These are phyloP conservation scores for Holcopasites calliopsidis DNA, from an alignment of 1,140 invertebrate species.

Conservation along the genomic window DNA sequence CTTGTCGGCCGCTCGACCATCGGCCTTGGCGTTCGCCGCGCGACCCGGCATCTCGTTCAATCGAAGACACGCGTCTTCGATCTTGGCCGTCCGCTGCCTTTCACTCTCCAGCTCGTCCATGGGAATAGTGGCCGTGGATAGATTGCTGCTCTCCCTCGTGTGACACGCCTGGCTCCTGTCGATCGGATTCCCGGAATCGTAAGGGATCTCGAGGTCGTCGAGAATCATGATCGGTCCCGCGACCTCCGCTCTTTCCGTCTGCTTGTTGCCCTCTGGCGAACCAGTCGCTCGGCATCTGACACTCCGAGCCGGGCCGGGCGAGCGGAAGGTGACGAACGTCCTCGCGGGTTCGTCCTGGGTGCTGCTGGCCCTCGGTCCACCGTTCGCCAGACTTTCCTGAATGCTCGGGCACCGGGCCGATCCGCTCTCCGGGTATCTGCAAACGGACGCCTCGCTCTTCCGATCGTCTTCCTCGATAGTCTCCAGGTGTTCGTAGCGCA, in stretches of 20 bases:
- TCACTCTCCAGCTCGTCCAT: constrained; percentile 53
- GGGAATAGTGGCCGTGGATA: constrained; percentile 52
- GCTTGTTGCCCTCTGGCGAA: neutral
- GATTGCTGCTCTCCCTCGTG: constrained; percentile 50
- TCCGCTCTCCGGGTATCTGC: constrained; percentile 55
- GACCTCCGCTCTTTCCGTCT: neutral
- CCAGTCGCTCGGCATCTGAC: neutral
- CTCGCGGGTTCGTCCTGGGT: constrained; percentile 24
- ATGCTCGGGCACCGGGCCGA: constrained; percentile 61
- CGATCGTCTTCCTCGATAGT: constrained; percentile 61
- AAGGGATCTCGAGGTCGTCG: constrained; percentile 23
- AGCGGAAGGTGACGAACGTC: constrained; percentile 51
- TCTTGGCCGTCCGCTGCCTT: constrained; percentile 20
- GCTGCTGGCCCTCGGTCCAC: constrained; percentile 37
- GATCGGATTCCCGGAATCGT: neutral
- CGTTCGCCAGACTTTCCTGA: constrained; percentile 54
- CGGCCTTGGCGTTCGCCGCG: neutral
- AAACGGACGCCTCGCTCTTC: constrained; percentile 41
- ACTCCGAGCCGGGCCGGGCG: neutral
- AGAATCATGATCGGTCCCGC: constrained; percentile 28
- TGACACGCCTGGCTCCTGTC: constrained; percentile 36
- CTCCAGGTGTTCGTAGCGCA: constrained; percentile 59
- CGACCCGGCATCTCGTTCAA: neutral
- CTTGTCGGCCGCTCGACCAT: neutral
- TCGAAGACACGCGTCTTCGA: constrained; percentile 1